Evolutionary conservation across 2,113 vertebrate genomes (phyloP).

Genomic region (Chroicocephalus ridibundus): DNA sequence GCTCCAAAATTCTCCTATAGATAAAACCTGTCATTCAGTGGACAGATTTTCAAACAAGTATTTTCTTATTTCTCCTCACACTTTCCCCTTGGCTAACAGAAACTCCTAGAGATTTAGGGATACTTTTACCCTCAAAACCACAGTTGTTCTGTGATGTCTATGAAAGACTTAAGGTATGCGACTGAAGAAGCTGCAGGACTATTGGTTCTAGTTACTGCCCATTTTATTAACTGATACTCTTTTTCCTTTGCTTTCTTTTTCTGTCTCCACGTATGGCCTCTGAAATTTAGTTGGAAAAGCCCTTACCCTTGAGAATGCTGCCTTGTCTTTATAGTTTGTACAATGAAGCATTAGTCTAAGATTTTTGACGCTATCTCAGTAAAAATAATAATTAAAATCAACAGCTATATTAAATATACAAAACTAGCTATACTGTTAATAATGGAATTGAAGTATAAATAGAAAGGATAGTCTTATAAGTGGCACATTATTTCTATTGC

Average conservation of each 20-base stretch:
- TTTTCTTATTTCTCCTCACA: neutral
- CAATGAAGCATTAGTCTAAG: rapidly evolving
- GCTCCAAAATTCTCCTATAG: rapidly evolving
- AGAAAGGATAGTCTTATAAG: neutral
- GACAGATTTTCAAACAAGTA: neutral
- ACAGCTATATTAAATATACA: neutral
- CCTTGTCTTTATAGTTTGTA: neutral
- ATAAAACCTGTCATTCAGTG: neutral
- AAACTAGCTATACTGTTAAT: neutral
- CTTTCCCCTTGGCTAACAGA: neutral
- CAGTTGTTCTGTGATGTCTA: neutral
- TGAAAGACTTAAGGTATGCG: neutral
- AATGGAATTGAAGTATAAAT: neutral
- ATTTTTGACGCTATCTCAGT: neutral
- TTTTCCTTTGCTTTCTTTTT: neutral
- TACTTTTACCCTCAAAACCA: neutral
- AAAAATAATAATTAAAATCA: neutral
- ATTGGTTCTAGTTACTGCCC: neutral
- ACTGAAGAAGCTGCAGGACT: neutral
- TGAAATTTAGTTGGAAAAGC: neutral
- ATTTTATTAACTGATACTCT: neutral
- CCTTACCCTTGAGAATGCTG: neutral
- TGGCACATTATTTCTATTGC: neutral
- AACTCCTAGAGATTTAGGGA: neutral
- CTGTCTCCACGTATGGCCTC: neutral